Percentiles rank a stretch among this genome's conserved stretches.
Evolutionary conservation across 23 tunicate genomes (phyloP).

Genomic region (Ciona savignyi): DNA sequence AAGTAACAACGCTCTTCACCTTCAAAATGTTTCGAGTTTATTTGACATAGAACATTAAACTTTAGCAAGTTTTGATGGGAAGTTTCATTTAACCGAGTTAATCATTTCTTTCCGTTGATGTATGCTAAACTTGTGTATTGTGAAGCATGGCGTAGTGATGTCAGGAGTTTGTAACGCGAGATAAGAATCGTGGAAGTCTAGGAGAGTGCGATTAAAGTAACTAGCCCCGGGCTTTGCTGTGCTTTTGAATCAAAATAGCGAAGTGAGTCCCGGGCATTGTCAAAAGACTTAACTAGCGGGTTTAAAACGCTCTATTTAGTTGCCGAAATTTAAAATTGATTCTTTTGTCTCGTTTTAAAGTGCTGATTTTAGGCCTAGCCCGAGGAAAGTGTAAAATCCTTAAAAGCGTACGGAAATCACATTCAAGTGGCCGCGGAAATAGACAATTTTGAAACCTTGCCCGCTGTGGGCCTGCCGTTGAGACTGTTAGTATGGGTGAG

Average conservation of each 20-base stretch:
- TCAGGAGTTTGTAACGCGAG: neutral
- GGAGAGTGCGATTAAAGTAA: neutral
- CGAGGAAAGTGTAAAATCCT: neutral
- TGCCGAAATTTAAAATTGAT: too few relatives aligned
- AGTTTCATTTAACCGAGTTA: too few relatives aligned
- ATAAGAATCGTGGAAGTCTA: neutral
- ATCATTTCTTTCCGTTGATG: too few relatives aligned
- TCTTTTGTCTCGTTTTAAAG: too few relatives aligned
- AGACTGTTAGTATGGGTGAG: too few relatives aligned
- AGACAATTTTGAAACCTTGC: neutral
- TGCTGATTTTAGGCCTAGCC: too few relatives aligned
- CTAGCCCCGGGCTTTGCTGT: neutral
- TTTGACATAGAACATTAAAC: too few relatives aligned
- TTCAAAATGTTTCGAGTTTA: too few relatives aligned
- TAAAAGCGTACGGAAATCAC: neutral
- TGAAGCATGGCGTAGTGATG: neutral
- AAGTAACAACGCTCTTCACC: too few relatives aligned
- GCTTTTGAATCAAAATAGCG: neutral
- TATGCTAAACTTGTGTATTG: too few relatives aligned
- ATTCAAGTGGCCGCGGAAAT: neutral
- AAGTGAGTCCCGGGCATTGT: neutral
- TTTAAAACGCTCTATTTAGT: neutral
- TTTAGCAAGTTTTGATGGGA: too few relatives aligned
- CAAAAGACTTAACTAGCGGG: neutral
- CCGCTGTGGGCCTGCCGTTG: neutral